Base-by-base conservation (phyloP, 2,888 invertebrate genomes). In the Mamestra brassicae region DNA sequence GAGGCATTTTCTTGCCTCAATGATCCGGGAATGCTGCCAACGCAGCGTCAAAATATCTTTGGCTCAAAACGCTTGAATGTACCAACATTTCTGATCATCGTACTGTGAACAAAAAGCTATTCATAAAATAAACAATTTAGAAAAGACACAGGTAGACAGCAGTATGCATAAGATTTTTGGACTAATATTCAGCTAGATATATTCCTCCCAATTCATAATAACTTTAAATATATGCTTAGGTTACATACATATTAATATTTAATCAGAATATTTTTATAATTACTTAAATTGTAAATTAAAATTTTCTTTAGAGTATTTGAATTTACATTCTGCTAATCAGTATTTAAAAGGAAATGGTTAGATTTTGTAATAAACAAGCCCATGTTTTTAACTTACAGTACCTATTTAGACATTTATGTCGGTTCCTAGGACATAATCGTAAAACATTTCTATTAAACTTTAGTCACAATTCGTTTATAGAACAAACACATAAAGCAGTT, bases 31-130 rank as follows among this genome's bases (percentile, higher is more conserved):
- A 79, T 79, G 50, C 34, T 36, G 11, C 10, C 55, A 57, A 34
- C 45, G 55, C 36, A 57, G 17, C 54, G 61, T 50, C 55, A 63
- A 61, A 70, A 78, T 76, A 63, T 45, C 52, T 76, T 26, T n/a
- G 36, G 17, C 13, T 15, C 45, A 36, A 15, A 63, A 50, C 17
- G 57, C 45, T 78, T 52, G n/a, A 38, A 60, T n/a, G 42, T 54
- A 34, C 47, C 47, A 11, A 47, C 11, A 52, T 13, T 52, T 13
- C 13, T 13, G 38, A 17, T 50, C 4, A 47, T 60, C 17, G 7
- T 17, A 15, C 1, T 58, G 34, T 36, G 3, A 15, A 17, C 54
- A 54, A 17, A 17, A 36, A 13, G 58, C 15, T 36, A 58, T 6
- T 58, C 7, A 38, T 60, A 60, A 58, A 60, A 60, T 17, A 58